phyloP scores from a whole-genome alignment of 2,113 vertebrate genomes.

The Aplodontia rufa region DNA sequence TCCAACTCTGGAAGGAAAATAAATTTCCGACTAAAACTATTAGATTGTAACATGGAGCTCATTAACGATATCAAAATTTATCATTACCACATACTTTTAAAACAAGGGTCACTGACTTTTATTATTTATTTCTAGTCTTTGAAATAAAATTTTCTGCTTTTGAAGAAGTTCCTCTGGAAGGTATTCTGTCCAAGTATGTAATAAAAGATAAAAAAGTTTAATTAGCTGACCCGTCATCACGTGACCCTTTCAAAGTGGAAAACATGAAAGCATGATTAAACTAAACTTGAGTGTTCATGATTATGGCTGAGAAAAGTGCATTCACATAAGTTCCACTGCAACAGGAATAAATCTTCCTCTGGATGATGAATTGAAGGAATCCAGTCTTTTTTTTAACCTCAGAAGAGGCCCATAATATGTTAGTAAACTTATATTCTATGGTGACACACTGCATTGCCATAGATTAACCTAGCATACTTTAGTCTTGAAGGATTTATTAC shows the following conservation, averaged over 20 bases:
- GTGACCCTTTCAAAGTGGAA: constrained; percentile 46
- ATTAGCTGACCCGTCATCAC: constrained; percentile 36
- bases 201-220: constrained; percentile 61
- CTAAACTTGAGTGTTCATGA: constrained; percentile 38
- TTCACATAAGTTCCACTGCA: not conserved
- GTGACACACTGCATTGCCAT: constrained; percentile 66
- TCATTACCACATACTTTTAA: constrained; percentile 66
- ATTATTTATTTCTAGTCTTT: constrained; percentile 76
- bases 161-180: constrained; percentile 57
- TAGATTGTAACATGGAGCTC: constrained; percentile 51
- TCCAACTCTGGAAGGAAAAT: constrained; percentile 61
- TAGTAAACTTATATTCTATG: constrained; percentile 70
- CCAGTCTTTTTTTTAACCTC: constrained; percentile 71
- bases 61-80: constrained; percentile 69
- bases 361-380: constrained; percentile 70
- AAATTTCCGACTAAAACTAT: constrained; percentile 69
- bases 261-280: constrained; percentile 41
- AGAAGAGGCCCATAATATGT: constrained; percentile 77
- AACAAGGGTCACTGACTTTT: constrained; percentile 64
- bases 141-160: constrained; percentile 72
- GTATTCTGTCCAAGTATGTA: not conserved
- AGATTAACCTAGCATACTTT: constrained; percentile 67
- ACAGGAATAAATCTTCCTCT: constrained; percentile 68
- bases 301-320: constrained; percentile 52
- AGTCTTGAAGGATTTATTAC: constrained; percentile 74